Conservation (phyloP, 2,113 vertebrate species). For the Myiagra hebetior region DNA sequence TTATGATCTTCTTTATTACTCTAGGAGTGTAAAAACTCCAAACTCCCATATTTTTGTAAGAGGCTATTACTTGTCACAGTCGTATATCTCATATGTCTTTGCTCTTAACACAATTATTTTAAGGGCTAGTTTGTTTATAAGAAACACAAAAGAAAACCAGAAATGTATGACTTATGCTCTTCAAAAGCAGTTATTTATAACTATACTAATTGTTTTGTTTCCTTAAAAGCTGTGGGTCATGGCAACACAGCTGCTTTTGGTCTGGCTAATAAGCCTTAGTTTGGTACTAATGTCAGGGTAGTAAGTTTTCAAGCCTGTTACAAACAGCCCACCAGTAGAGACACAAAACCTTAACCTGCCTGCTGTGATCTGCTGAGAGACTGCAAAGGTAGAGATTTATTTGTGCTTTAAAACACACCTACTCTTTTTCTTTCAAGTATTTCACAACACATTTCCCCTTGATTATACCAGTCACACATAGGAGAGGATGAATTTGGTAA, state of each 20-base stretch:
- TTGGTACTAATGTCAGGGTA: not conserved
- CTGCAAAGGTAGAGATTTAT: not conserved
- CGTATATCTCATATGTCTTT: not conserved
- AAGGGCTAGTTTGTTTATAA: not conserved
- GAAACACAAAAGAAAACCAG: not conserved
- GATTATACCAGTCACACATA: not conserved
- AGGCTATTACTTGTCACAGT: not conserved
- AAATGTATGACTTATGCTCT: not conserved
- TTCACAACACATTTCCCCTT: not conserved
- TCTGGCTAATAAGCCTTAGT: not conserved
- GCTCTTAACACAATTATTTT: not conserved
- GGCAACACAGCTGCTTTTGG: constrained; percentile 9
- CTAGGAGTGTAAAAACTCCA: not conserved
- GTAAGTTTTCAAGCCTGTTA: not conserved
- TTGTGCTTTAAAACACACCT: not conserved
- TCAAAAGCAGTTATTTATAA: constrained; percentile 24
- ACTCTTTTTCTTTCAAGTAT: not conserved
- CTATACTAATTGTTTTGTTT: not conserved
- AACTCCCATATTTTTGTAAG: not conserved
- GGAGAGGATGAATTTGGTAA: not conserved
- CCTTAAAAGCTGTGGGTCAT: not conserved
- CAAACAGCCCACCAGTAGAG: not conserved
- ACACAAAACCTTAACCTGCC: not conserved
- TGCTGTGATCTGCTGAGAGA: not conserved
- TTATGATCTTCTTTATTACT: not conserved